phyloP scores from a whole-genome alignment of 1,140 invertebrate species.

The Ostrea edulis region DNA sequence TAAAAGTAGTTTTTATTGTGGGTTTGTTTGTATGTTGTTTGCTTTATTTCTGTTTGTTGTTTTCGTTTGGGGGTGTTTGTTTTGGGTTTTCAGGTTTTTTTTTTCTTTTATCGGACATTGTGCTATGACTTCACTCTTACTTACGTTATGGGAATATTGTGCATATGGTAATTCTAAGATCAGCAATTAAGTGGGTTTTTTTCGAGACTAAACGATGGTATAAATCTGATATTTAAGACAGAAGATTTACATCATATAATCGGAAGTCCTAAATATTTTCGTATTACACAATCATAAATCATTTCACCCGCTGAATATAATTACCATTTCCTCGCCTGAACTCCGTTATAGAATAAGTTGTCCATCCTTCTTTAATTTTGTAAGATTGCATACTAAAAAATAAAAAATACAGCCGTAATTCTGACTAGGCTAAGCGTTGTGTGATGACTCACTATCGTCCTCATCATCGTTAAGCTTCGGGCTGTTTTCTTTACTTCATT shows the following conservation, averaged over 20 bases:
- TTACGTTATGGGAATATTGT: not conserved
- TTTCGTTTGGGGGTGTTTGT: too few species aligned
- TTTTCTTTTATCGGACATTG: not conserved
- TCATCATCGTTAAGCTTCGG: not conserved
- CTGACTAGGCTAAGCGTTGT: not conserved
- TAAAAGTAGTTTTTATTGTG: not conserved
- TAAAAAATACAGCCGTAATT: not conserved
- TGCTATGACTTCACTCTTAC: not conserved
- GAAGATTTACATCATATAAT: not conserved
- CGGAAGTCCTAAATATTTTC: not conserved
- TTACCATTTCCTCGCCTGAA: not conserved
- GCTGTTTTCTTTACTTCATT: slow-evolving; percentile 49
- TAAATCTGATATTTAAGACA: not conserved
- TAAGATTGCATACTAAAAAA: not conserved
- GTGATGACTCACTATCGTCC: not conserved
- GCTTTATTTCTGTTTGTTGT: too few species aligned
- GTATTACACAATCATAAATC: not conserved
- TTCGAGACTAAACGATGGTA: not conserved
- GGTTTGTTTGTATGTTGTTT: too few species aligned
- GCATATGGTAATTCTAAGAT: not conserved
- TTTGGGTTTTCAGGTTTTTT: too few species aligned
- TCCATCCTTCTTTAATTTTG: not conserved
- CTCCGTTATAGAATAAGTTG: not conserved
- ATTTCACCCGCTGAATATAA: not conserved
- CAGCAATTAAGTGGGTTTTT: not conserved